Evolutionary conservation across 2,888 invertebrate species (phyloP), one percentile per base, ranked within the genome.

Genomic region (Hipparchia semele): DNA sequence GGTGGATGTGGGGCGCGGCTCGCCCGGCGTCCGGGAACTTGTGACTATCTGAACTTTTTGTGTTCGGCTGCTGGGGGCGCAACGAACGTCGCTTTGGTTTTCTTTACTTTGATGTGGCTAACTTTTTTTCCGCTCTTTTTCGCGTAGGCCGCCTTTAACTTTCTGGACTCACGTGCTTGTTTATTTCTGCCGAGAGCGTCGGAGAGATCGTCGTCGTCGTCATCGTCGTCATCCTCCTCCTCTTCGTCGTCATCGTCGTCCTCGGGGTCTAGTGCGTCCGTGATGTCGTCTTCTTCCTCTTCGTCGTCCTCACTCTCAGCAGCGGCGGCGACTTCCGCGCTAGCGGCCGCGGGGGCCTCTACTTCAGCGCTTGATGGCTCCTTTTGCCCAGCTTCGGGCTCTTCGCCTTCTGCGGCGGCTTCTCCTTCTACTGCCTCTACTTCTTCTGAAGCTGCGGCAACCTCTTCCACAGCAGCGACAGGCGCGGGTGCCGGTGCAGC

Each of bases 151-250:
- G 90, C 87, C 85, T 94, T 94, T 88, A 92, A 87, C 87, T 95
- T 95, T 96, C 96, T 97, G 86, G 97, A 97, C 97, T 97, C 97
- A 97, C 97, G 97, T 97, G 97, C 95, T 94, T 92, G 88, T 86
- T 93, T 93, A 73, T 90, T 91, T 85, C 94, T 92, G 86, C 90
- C 91, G 89, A 96, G 95, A 81, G 95, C 95, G 83, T 96, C 95
- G 76, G 94, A 94, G 81, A 95, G 94, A 84, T 96, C 96, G 80
- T 96, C 95, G 51, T 95, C 95, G 70, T 95, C 95, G 72, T 96
- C 96, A 74, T 96, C 96, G 60, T 95, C 95, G 45, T 95, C 96
- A 3, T 95, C 96, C 45, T 96, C 96, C 49, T 96, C 96, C 45
- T 95, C 96, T 71, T 96, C 96, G 65, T 95, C 95, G 73, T 95